phyloP scores from a whole-genome alignment of 2,888 invertebrate species.

The Cactoblastis cactorum region DNA sequence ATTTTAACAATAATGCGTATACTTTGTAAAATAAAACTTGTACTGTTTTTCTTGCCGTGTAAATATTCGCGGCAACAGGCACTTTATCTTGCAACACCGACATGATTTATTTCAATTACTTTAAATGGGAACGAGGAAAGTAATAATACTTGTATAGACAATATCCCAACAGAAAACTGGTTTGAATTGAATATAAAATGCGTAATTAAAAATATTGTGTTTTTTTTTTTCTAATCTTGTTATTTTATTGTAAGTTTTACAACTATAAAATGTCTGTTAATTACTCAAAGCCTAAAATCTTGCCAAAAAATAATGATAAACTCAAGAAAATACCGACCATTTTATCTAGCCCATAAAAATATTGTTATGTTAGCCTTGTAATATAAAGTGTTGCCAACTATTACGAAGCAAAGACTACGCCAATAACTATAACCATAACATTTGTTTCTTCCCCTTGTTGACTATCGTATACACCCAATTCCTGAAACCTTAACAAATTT shows the following conservation, averaged over 20 bases:
- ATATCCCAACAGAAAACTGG: no score
- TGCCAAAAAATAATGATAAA: constrained; percentile 17
- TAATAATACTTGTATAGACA: not conserved
- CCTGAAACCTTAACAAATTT: constrained; percentile 24
- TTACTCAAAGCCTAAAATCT: no score
- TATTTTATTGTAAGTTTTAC: no score
- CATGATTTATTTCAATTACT: not conserved
- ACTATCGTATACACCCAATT: constrained; percentile 49
- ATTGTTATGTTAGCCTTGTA: constrained; percentile 35
- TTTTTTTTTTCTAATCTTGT: no score
- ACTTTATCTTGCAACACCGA: not conserved
- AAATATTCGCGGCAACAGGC: not conserved
- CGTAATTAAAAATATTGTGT: no score
- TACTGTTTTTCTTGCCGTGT: not conserved
- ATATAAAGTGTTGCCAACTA: constrained; percentile 56
- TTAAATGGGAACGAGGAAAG: not conserved
- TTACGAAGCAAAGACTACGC: constrained; percentile 50
- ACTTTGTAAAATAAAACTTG: not conserved
- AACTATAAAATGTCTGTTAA: no score
- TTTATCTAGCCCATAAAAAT: constrained; percentile 34
- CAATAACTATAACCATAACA: constrained; percentile 68
- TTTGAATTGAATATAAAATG: no score
- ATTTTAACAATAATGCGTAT: not conserved
- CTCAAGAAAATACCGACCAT: constrained; percentile 18
- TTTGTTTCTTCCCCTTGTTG: constrained; percentile 52